Conservation (phyloP, 1,140 invertebrate genomes). For the Pentalonia nigronervosa region DNA sequence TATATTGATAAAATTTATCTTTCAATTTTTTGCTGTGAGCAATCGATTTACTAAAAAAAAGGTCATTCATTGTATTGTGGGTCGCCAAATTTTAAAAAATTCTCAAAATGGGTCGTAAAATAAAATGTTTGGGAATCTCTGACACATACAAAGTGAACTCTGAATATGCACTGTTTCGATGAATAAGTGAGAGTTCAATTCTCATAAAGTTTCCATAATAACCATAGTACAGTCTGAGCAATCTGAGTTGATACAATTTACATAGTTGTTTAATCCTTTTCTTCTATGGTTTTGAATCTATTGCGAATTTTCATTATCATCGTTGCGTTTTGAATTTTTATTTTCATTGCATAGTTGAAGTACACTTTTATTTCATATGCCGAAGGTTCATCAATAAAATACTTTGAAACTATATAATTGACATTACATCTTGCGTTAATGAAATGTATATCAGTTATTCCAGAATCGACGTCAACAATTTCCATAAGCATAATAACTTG, state of each 20-base stretch:
- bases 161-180: too few relatives aligned
- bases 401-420: not conserved
- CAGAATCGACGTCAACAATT: not conserved
- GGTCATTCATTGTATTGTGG: slow-evolving; percentile 2
- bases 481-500: not conserved
- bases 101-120: not conserved
- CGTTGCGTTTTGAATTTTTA: too few relatives aligned
- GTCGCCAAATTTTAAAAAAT: not conserved
- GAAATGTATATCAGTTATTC: not conserved
- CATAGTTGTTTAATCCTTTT: too few relatives aligned
- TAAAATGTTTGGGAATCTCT: slow-evolving; percentile 9
- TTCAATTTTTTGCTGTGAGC: not conserved
- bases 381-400: not conserved
- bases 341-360: not conserved
- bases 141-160: too few relatives aligned
- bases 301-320: too few relatives aligned
- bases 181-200: too few relatives aligned
- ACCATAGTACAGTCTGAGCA: too few relatives aligned
- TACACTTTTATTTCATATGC: not conserved
- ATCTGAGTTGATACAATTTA: too few relatives aligned
- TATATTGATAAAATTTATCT: not conserved
- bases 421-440: not conserved
- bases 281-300: too few relatives aligned
- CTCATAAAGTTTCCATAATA: too few relatives aligned
- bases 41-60: not conserved